These are phyloP conservation scores for Saxidomus purpurata DNA, from an alignment of 1,140 invertebrate genomes.

Conservation along the genomic window DNA sequence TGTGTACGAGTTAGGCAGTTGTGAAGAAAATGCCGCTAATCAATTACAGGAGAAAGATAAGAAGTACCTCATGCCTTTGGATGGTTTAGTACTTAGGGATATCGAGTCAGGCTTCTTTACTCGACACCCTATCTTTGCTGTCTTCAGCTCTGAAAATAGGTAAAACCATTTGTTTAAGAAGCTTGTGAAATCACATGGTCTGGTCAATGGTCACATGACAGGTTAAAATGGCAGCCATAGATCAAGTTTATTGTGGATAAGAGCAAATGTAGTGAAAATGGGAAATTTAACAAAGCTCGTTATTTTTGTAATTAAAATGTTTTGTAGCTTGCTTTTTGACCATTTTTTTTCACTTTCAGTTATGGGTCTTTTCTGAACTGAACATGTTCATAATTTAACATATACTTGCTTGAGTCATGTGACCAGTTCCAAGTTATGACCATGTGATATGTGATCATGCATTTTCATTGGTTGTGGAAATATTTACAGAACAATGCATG, in stretches of 20 bases:
- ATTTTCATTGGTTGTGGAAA: conserved; percentile 63
- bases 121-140: conserved; percentile 97
- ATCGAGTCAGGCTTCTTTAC: conserved; percentile 99
- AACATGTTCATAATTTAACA: too few relatives aligned
- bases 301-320: too few relatives aligned
- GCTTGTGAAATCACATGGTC: conserved; percentile 7
- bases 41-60: conserved; percentile 96
- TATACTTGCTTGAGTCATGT: background rate
- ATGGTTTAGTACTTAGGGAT: conserved; percentile 98
- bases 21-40: conserved; percentile 4
- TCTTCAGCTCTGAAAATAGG: conserved; percentile 98
- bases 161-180: conserved; percentile 65
- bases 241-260: too few relatives aligned
- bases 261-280: too few relatives aligned
- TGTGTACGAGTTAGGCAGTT: background rate
- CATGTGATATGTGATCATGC: conserved; percentile 33
- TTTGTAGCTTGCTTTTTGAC: too few relatives aligned
- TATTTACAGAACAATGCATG: background rate
- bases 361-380: too few relatives aligned
- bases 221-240: background rate
- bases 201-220: conserved; percentile 25
- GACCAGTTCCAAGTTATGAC: background rate
- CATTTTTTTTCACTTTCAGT: too few relatives aligned
- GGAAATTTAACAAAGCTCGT: too few relatives aligned
- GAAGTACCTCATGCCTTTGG: conserved; percentile 99